These are phyloP conservation scores for Aplysina aerophoba DNA, from an alignment of 37 sponge, comb jelly and placozoan species.

Conservation along the genomic window DNA sequence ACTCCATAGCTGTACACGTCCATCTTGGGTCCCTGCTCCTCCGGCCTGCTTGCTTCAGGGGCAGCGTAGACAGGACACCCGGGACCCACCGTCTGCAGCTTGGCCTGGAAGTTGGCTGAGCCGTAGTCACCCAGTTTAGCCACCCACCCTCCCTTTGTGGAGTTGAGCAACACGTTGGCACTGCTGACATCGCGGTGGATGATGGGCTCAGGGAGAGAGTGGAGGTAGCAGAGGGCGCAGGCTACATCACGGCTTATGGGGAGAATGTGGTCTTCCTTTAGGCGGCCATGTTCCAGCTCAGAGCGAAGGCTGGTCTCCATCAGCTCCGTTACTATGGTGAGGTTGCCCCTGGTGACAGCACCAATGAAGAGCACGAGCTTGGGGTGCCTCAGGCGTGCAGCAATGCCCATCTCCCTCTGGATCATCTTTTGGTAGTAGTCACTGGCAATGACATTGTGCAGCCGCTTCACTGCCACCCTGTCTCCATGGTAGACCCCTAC, in stretches of 20 bases:
- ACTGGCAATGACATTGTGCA: slow-evolving; percentile 47
- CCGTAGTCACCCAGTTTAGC: slow-evolving; percentile 87
- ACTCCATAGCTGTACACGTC: slow-evolving; percentile 84
- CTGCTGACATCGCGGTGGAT: slow-evolving; percentile 82
- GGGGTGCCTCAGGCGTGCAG: slow-evolving; percentile 60
- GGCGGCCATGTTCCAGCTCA: slow-evolving; percentile 17
- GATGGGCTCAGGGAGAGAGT: slow-evolving; percentile 58
- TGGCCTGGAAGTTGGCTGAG: slow-evolving; percentile 63
- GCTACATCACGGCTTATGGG: slow-evolving; percentile 56
- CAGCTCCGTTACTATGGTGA: slow-evolving; percentile 65
- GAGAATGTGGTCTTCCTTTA: background rate
- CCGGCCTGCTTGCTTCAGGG: slow-evolving; percentile 54
- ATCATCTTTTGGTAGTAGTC: slow-evolving; percentile 29
- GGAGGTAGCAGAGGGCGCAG: slow-evolving; percentile 72
- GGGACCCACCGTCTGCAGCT: slow-evolving; percentile 44
- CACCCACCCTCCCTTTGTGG: slow-evolving; percentile 41
- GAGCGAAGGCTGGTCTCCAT: slow-evolving; percentile 63
- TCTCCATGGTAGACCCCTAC: slow-evolving; percentile 53
- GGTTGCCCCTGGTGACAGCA: slow-evolving; percentile 56
- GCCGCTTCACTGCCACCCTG: slow-evolving; percentile 70
- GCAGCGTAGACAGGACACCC: slow-evolving; percentile 74
- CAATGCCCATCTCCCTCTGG: slow-evolving; percentile 64
- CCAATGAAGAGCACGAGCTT: slow-evolving; percentile 75
- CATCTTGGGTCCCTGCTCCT: slow-evolving; percentile 64
- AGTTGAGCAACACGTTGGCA: slow-evolving; percentile 68